phyloP scores from a whole-genome alignment of 2,797 vertebrate species.

The Poliocrania exsul region DNA sequence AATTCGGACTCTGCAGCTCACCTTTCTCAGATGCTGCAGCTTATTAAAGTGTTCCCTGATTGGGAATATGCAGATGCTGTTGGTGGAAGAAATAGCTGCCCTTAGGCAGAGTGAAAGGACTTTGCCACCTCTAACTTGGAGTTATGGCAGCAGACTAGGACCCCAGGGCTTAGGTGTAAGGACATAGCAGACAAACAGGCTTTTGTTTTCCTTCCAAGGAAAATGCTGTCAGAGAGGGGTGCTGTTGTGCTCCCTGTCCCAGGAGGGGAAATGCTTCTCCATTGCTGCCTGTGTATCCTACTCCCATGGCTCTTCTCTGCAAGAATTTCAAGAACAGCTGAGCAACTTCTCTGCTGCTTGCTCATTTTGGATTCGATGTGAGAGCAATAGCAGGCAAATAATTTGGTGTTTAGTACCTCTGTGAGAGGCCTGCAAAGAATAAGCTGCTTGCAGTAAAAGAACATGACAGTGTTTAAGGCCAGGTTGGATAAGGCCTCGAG shows the following conservation, averaged over 20 bases:
- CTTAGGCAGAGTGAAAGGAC: neutral
- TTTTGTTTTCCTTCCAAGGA: constrained; percentile 23
- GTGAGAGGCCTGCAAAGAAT: neutral
- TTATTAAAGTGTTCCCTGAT: neutral
- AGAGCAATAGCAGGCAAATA: neutral
- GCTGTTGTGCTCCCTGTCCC: neutral
- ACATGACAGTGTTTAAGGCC: rapidly evolving
- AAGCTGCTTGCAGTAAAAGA: neutral
- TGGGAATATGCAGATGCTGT: constrained; percentile 12
- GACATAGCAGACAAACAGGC: constrained; percentile 10
- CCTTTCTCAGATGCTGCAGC: constrained; percentile 15
- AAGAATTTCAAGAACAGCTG: neutral
- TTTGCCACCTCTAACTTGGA: neutral
- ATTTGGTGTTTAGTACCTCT: neutral
- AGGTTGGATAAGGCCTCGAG: neutral
- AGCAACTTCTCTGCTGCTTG: neutral
- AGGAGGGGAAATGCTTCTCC: neutral
- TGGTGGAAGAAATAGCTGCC: neutral
- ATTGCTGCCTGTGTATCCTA: neutral
- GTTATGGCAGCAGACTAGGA: neutral
- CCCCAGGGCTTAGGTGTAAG: neutral
- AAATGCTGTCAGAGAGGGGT: neutral
- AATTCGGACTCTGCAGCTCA: constrained; percentile 33
- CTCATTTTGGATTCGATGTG: neutral
- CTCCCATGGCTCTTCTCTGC: neutral